Percentiles rank a stretch among this genome's conserved stretches.
These are phyloP conservation scores for Capitella teleta DNA, from an alignment of 1,140 invertebrate species.

Conservation along the genomic window DNA sequence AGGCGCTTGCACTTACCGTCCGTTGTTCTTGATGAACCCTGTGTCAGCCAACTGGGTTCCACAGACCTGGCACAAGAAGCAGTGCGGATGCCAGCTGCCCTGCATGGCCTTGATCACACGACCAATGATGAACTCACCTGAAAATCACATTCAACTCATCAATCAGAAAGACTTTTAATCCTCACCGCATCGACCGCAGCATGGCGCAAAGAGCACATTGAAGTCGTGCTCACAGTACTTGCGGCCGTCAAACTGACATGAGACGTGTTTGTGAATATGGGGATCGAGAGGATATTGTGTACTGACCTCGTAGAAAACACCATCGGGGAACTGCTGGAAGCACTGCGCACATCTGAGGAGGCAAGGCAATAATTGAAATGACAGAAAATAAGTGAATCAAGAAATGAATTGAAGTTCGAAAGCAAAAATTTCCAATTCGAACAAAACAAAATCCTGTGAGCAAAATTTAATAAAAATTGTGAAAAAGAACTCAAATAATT, in stretches of 20 bases:
- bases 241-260: slow-evolving; percentile 73
- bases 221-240: slow-evolving; percentile 99
- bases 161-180: too few relatives aligned
- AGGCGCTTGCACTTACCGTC: slow-evolving; percentile 24
- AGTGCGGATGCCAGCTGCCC: slow-evolving; percentile 93
- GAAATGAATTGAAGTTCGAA: too few relatives aligned
- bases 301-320: slow-evolving; percentile 82
- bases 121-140: slow-evolving; percentile 86
- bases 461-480: too few relatives aligned
- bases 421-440: too few relatives aligned
- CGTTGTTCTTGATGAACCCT: slow-evolving; percentile 90
- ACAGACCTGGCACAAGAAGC: slow-evolving; percentile 93
- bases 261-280: neutral
- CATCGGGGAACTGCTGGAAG: slow-evolving; percentile 93
- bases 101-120: slow-evolving; percentile 99
- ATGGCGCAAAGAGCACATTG: slow-evolving; percentile 94
- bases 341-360: slow-evolving; percentile 87
- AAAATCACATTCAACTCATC: too few relatives aligned
- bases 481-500: too few relatives aligned
- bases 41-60: slow-evolving; percentile 81
- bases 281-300: neutral
- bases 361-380: too few relatives aligned
- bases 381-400: too few relatives aligned
- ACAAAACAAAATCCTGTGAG: too few relatives aligned
- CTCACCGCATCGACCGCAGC: slow-evolving; percentile 91